Conservation (phyloP, 2,113 vertebrate species). For the Argyrosomus japonicus region DNA sequence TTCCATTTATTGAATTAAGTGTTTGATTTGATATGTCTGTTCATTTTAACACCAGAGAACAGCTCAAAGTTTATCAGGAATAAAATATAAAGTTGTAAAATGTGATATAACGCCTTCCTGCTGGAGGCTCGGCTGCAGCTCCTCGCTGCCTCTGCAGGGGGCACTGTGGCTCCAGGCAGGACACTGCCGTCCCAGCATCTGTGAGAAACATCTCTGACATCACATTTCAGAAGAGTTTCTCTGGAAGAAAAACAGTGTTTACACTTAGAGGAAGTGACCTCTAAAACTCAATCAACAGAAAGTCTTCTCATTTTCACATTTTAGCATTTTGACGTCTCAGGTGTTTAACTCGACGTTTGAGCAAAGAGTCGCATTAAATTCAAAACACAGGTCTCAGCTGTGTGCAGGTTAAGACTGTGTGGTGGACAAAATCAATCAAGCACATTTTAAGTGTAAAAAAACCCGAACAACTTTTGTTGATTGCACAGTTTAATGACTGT, state of each 20-base stretch:
- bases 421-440: too few relatives aligned
- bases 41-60: too few relatives aligned
- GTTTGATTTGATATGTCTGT: too few relatives aligned
- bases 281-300: background rate
- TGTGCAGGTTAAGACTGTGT: background rate
- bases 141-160: slow-evolving; percentile 41
- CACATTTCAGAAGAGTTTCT: background rate
- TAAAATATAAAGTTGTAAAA: too few relatives aligned
- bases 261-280: slow-evolving; percentile 27
- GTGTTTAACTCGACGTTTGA: background rate
- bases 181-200: background rate
- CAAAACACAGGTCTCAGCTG: background rate
- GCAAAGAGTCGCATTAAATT: background rate
- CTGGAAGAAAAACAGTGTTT: background rate
- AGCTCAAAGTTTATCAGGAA: too few relatives aligned
- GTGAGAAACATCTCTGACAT: background rate
- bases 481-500: too few relatives aligned
- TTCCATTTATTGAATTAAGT: too few relatives aligned
- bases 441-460: too few relatives aligned
- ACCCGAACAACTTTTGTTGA: too few relatives aligned
- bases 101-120: too few relatives aligned
- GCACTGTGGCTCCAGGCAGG: slow-evolving; percentile 48
- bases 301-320: background rate
- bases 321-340: background rate
- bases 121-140: background rate